Base-by-base conservation (phyloP, 2,113 vertebrate species). In the Rhabdomys dilectus region DNA sequence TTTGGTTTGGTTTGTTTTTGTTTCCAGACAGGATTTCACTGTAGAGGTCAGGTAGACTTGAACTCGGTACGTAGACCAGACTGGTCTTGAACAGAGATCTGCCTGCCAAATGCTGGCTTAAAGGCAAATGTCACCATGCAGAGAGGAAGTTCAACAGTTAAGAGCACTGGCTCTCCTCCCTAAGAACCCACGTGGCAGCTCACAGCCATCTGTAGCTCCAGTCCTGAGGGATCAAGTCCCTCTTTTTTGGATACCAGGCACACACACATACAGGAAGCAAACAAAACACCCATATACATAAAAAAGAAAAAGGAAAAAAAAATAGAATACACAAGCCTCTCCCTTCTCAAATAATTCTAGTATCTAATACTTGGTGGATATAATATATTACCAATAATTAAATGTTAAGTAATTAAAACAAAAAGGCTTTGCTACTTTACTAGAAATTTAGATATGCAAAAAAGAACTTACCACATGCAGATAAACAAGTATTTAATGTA, bases 351-450 rank as follows among this genome's bases (percentile, higher is more conserved):
- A 58, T 51, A 51, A 51, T 51, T 77, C 17, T 73, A 94, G 9
- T 62, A 88, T 24, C 29, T 45, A 75, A 45, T 58, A 24, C 22
- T 95, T 72, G 34, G 3, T 72, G 88, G 36, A 73, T 7, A 73
- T 26, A 80, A 95, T 11, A 91, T 31, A 90, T 22, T 86, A 62
- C 3, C n/a, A 62, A 62, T 42, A 29, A 62, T 60, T 31, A 84
- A 31, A 84, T 42, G 58, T 26, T 84, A 84, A 19, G 8, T 29
- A 62, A 42, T 62, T 42, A 42, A 31, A 62, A 62, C 39, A 96
- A 26, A 87, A 48, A 91, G 15, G 51, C 21, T 94, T 88, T 95
- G 64, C n/a, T 96, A 34, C 48, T 95, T 76, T 87, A 76, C 2
- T 64, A 58, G 42, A 36, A 84, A 96, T 76, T 89, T 87, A 34